Base-by-base conservation (phyloP, 2,113 vertebrate species). In the Trichechus manatus region DNA sequence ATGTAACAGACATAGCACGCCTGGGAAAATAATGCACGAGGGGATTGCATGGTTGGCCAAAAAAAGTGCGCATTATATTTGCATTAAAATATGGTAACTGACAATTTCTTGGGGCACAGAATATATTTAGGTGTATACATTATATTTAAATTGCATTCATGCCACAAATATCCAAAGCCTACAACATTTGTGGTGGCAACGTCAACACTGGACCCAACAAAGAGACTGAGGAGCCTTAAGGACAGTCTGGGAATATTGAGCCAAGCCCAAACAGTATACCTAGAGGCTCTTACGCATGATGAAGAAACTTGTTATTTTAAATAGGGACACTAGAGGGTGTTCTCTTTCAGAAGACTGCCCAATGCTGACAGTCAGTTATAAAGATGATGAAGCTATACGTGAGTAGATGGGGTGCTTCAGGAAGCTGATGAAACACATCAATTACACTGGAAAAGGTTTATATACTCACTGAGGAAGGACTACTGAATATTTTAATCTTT, bases 91-190 rank as follows among this genome's bases (percentile, higher is more conserved):
- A 56, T 11, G 15, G 53, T 56, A 74, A 89, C 6, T 75, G 53
- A 50, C 59, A 90, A 59, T 83, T 91, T 66, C 33, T 89, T 50
- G 25, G 22, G 31, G 44, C 39, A 82, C 59, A 79, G 90, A 70
- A 91, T 70, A 92, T 15, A 92, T 89, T 59, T 66, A n/a, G 31
- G 15, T 86, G 39, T 68, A 63, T 56, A 70, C 15, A 87, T 75
- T 56, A 39, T 87, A 79, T 87, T 95, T 87, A 93, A 93, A 87
- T 56, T 31, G 56, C 9, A 83, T 22, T 56, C 31, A 39, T 19
- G 14, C 9, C 68, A 70, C 29, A 85, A 44, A 36, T 83, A 84
- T 36, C 39, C 66, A 31, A 19, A 56, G 70, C 5, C 39, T 90
- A 66, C 4, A 87, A 19, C 15, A 89, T 83, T 56, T 84, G 56